phyloP scores from a whole-genome alignment of 2,888 invertebrate genomes.

The Philereme vetulata region DNA sequence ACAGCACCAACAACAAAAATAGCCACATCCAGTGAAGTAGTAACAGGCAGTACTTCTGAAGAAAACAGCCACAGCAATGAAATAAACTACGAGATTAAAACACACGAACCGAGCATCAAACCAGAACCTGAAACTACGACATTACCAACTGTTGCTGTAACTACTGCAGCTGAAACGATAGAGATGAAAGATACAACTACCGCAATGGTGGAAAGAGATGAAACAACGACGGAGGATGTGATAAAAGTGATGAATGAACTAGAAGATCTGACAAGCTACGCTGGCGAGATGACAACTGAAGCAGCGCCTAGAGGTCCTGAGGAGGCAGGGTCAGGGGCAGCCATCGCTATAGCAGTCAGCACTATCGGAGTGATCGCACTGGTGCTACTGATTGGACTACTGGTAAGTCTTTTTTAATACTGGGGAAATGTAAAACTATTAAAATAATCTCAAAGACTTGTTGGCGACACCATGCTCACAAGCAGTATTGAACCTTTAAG shows the following conservation, averaged over 20 bases:
- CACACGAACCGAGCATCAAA: conserved; percentile 23
- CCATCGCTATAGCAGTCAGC: conserved; percentile 92
- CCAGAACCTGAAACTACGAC: conserved; percentile 23
- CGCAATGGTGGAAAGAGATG: conserved; percentile 39
- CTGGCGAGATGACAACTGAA: conserved; percentile 65
- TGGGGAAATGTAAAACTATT: too few relatives aligned
- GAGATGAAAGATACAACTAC: conserved; percentile 38
- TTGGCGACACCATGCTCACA: too few relatives aligned
- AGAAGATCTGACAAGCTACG: conserved; percentile 61
- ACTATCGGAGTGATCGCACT: conserved; percentile 91
- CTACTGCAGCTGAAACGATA: conserved; percentile 31
- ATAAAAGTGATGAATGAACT: conserved; percentile 56
- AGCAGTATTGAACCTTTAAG: too few relatives aligned
- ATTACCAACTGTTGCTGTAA: conserved; percentile 25
- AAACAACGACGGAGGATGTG: conserved; percentile 40
- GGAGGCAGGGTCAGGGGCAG: conserved; percentile 86
- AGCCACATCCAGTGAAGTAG: conserved; percentile 45
- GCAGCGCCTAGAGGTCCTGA: conserved; percentile 58
- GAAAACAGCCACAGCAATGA: conserved; percentile 72
- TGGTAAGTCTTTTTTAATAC: conserved; percentile 82
- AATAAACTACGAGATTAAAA: conserved; percentile 55
- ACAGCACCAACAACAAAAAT: conserved; percentile 43
- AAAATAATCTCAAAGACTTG: too few relatives aligned
- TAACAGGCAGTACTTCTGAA: conserved; percentile 53
- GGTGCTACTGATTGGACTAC: conserved; percentile 88